Conservation (phyloP, 2,113 vertebrate genomes). For the Actenoides lindsayi region DNA sequence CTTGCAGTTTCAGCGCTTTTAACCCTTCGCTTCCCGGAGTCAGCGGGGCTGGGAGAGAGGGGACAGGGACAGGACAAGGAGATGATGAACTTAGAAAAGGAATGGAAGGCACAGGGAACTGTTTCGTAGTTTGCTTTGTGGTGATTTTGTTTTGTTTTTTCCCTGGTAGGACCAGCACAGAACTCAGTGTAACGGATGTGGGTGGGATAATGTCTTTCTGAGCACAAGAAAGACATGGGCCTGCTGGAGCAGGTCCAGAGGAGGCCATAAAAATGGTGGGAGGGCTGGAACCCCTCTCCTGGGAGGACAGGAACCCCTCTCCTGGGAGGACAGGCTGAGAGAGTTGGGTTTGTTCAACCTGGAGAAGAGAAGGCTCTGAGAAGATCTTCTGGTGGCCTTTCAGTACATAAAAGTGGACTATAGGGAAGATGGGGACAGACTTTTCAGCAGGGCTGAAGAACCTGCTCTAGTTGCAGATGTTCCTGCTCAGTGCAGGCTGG, state of each 20-base stretch:
- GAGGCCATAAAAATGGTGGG: not conserved
- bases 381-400: not conserved
- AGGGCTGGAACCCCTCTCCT: not conserved
- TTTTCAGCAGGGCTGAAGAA: not conserved
- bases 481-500: not conserved
- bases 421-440: not conserved
- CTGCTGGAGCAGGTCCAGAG: not conserved
- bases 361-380: not conserved
- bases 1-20: not conserved
- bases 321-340: not conserved
- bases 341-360: not conserved
- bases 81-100: not conserved
- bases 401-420: not conserved
- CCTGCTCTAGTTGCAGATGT: not conserved
- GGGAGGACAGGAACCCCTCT: not conserved
- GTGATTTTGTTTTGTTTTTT: not conserved
- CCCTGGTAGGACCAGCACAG: not conserved
- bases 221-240: not conserved
- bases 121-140: accelerated
- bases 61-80: not conserved
- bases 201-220: not conserved
- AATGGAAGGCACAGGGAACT: not conserved
- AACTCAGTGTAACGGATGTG: not conserved
- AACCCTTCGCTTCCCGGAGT: not conserved
- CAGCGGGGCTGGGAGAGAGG: not conserved